Evolutionary conservation across 2,113 vertebrate genomes (phyloP).

Genomic region (Illadopsis cleaveri): DNA sequence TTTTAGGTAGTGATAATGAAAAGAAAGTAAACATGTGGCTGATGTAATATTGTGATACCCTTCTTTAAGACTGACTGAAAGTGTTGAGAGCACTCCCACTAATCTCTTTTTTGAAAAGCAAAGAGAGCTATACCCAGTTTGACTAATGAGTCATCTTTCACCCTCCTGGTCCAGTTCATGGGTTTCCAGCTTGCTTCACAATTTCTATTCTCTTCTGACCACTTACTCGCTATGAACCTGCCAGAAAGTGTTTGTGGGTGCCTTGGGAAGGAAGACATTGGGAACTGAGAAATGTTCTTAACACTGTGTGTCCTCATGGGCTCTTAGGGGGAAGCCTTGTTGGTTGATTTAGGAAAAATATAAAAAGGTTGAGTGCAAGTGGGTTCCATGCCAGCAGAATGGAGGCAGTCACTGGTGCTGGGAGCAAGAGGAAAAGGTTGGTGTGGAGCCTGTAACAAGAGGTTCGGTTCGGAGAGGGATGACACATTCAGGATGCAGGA

Average conservation of each 20-base stretch:
- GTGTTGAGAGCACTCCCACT: neutral
- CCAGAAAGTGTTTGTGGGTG: neutral
- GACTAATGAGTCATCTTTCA: neutral
- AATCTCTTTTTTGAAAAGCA: neutral
- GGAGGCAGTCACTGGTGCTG: neutral
- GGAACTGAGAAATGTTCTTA: neutral
- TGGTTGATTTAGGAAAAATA: neutral
- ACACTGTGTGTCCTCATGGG: neutral
- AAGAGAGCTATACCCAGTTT: neutral
- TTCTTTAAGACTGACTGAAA: neutral
- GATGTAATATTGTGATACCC: neutral
- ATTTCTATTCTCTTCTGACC: neutral
- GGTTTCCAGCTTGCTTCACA: neutral
- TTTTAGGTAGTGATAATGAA: neutral
- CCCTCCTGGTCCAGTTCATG: neutral
- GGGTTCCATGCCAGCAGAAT: fast-evolving
- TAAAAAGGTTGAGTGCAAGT: neutral
- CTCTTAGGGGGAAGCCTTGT: neutral
- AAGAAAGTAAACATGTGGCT: neutral
- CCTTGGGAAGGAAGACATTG: neutral
- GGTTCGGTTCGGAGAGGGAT: neutral
- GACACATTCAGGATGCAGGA: neutral
- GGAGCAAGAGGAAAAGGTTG: neutral
- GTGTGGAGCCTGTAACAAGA: neutral
- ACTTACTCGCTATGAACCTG: fast-evolving